Conservation (phyloP, 2,797 vertebrate species). For the Leptatherina wallacei region DNA sequence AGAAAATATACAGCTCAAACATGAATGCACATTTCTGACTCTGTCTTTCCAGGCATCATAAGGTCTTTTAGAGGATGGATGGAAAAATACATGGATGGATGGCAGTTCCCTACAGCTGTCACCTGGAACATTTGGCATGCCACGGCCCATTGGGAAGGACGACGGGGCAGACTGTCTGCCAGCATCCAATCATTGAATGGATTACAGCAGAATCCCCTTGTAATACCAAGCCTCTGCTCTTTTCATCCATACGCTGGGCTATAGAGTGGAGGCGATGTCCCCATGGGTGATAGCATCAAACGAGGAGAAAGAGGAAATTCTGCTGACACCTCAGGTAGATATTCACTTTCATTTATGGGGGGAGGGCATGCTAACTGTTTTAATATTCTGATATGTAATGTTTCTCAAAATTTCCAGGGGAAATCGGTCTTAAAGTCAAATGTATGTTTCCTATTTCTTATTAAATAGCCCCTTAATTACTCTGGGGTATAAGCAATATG, state of each 20-base stretch:
- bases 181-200: constrained; percentile 67
- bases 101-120: constrained; percentile 62
- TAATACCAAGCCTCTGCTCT: constrained; percentile 67
- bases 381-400: neutral
- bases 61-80: constrained; percentile 56
- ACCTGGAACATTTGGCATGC: constrained; percentile 70
- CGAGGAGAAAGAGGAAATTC: constrained; percentile 13
- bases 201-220: constrained; percentile 69
- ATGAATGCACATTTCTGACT: constrained; percentile 37
- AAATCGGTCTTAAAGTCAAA: neutral
- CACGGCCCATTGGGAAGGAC: constrained; percentile 37
- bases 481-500: neutral
- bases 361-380: neutral
- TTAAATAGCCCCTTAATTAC: neutral
- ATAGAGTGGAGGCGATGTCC: constrained; percentile 22
- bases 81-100: constrained; percentile 8
- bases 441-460: neutral
- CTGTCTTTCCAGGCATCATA: constrained; percentile 41
- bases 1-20: constrained; percentile 39
- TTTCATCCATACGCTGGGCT: constrained; percentile 49
- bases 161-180: constrained; percentile 51
- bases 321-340: constrained; percentile 27
- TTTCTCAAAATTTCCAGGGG: neutral
- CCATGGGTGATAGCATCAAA: constrained; percentile 50
- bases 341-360: neutral